Percentiles rank a stretch among this genome's conserved stretches.
These are phyloP conservation scores for Thalpophila matura DNA, from an alignment of 2,888 invertebrate species.

Conservation along the genomic window DNA sequence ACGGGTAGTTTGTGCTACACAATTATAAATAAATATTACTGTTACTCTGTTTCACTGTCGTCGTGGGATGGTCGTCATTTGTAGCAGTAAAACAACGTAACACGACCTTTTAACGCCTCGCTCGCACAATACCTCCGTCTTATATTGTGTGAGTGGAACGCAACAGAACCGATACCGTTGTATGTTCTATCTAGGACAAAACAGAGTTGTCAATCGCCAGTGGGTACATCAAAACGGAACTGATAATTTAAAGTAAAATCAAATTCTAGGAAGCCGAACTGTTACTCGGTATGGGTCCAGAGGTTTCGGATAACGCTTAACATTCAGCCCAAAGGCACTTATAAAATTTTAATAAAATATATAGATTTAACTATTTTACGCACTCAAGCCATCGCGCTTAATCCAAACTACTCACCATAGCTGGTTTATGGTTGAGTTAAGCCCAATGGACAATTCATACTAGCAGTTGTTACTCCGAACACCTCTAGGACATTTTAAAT, in stretches of 20 bases:
- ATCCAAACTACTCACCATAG: conserved; percentile 4
- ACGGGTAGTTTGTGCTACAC: conserved; percentile 29
- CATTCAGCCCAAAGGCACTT: conserved; percentile 51
- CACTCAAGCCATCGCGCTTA: conserved; percentile 6
- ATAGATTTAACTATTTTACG: conserved; percentile 16
- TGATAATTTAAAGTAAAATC: conserved; percentile 13
- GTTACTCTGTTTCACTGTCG: conserved; percentile 15
- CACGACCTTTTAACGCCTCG: background rate
- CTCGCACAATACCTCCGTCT: conserved; percentile 7
- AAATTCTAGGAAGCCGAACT: conserved; percentile 36
- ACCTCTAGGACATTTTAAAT: conserved; percentile 21
- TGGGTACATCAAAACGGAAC: conserved; percentile 47
- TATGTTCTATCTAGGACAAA: conserved; percentile 4
- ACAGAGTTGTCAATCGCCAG: conserved; percentile 32
- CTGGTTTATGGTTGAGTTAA: background rate
- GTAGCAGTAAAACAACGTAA: background rate
- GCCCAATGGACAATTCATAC: conserved; percentile 4
- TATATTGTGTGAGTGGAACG: background rate
- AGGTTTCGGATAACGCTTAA: conserved; percentile 24
- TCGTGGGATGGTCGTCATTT: background rate
- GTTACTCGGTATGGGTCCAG: conserved; percentile 33
- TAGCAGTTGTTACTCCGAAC: conserved; percentile 28
- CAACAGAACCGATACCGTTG: background rate
- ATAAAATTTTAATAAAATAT: conserved; percentile 50
- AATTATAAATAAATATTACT: conserved; percentile 32